Percentiles rank a stretch among this genome's conserved stretches.
Conservation (phyloP, 2,113 vertebrate genomes). For the Myiozetetes cayanensis region DNA sequence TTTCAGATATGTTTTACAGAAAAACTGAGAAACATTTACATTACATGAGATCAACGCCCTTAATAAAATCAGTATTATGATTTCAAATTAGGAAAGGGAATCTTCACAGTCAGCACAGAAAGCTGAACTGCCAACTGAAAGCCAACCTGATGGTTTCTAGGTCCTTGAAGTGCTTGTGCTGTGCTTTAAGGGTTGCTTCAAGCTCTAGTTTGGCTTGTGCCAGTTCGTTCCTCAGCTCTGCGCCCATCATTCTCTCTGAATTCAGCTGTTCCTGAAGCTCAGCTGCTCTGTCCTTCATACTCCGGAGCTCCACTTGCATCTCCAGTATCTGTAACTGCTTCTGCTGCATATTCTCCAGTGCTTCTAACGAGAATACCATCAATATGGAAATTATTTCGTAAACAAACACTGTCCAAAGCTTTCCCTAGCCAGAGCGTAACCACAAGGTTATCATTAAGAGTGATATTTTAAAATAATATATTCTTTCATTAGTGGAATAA, state of each 20-base stretch:
- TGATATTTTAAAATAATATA: not conserved
- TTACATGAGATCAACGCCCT: not conserved
- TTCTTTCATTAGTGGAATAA: not conserved
- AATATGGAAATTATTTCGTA: not conserved
- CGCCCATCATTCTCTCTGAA: conserved; percentile 72
- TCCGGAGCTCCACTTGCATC: conserved; percentile 74
- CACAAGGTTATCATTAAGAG: not conserved
- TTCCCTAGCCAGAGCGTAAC: not conserved
- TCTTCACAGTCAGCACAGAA: not conserved
- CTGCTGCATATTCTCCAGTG: conserved; percentile 69
- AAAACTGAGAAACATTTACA: not conserved
- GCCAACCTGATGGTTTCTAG: conserved; percentile 87
- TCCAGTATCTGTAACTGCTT: conserved; percentile 74
- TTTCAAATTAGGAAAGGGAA: not conserved
- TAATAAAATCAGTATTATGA: not conserved
- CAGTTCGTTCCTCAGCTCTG: conserved; percentile 86
- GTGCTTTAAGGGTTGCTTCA: conserved; percentile 85
- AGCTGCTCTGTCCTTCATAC: conserved; percentile 57
- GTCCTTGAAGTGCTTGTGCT: conserved; percentile 90
- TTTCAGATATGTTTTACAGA: not conserved
- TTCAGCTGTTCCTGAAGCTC: conserved; percentile 76
- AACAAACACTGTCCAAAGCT: not conserved
- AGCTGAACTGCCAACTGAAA: not conserved
- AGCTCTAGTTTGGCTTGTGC: conserved; percentile 89
- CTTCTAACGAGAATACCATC: conserved; percentile 46